Percentiles rank a stretch among this genome's conserved stretches.
Conservation (phyloP, 2,797 vertebrate genomes). For the Sebastes hubbsi region DNA sequence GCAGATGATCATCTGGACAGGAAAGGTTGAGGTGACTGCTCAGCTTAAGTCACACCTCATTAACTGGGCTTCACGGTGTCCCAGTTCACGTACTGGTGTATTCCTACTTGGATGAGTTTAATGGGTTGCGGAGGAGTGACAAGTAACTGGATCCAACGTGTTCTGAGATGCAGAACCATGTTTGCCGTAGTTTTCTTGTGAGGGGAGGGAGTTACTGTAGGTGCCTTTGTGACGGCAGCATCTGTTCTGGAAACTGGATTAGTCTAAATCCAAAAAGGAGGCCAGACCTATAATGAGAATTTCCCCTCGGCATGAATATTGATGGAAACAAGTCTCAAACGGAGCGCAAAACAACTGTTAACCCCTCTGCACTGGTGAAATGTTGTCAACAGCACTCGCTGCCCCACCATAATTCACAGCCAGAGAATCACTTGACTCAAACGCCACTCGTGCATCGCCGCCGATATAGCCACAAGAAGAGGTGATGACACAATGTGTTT, state of each 20-base stretch:
- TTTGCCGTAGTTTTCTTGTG: conserved; percentile 35
- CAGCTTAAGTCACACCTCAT: conserved; percentile 67
- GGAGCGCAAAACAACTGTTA: conserved; percentile 65
- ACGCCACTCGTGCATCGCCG: conserved; percentile 16
- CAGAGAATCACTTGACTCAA: conserved; percentile 54
- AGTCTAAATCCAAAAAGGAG: conserved; percentile 59
- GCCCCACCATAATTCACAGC: conserved; percentile 39
- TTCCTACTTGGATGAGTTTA: conserved; percentile 49
- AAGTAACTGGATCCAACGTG: conserved; percentile 36
- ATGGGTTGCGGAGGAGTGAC: conserved; percentile 51
- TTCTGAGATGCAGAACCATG: conserved; percentile 43
- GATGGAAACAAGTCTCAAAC: conserved; percentile 61
- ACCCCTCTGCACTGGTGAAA: conserved; percentile 58
- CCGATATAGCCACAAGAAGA: conserved; percentile 20
- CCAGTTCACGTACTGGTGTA: conserved; percentile 44
- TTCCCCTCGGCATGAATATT: conserved; percentile 62
- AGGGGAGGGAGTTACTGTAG: conserved; percentile 20
- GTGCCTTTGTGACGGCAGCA: conserved; percentile 36
- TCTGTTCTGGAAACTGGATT: conserved; percentile 63
- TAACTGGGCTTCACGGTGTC: conserved; percentile 55
- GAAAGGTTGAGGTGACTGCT: conserved; percentile 74
- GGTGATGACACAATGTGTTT: conserved; percentile 21
- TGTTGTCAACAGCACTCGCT: conserved; percentile 31
- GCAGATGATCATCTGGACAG: conserved; percentile 69
- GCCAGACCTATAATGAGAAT: conserved; percentile 49